phyloP scores from a whole-genome alignment of 2,888 invertebrate species.

The Protophormia terraenovae region DNA sequence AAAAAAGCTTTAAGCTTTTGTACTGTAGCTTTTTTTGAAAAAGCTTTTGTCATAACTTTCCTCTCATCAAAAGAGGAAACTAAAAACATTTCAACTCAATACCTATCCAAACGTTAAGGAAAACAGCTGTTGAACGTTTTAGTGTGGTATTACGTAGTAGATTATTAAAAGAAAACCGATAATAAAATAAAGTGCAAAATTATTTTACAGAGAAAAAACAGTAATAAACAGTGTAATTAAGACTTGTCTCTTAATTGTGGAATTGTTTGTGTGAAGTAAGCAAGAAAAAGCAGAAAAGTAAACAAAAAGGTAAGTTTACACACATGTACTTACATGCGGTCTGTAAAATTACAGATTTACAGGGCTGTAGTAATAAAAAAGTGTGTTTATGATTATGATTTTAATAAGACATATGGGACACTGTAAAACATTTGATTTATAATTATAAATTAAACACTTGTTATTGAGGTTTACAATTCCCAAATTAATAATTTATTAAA shows the following conservation, averaged over 20 bases:
- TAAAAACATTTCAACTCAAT: not conserved
- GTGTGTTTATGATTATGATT: no score
- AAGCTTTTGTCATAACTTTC: no score
- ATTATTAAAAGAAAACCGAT: not conserved
- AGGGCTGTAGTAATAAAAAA: not conserved
- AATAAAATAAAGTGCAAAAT: not conserved
- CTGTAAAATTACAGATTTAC: not conserved
- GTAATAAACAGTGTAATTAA: not conserved
- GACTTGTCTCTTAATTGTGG: not conserved
- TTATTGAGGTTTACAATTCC: not conserved
- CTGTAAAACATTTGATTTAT: not conserved
- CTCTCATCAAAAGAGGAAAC: not conserved
- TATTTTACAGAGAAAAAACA: not conserved
- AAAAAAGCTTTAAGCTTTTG: slow-evolving; percentile 23
- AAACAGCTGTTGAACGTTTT: slow-evolving; percentile 33
- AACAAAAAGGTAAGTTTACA: slow-evolving; percentile 22
- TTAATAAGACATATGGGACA: not conserved
- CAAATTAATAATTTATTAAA: not conserved
- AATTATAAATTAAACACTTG: not conserved
- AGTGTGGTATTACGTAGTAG: not conserved
- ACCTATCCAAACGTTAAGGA: not conserved
- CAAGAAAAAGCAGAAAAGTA: slow-evolving; percentile 3
- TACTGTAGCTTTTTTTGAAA: no score
- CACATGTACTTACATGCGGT: not conserved
- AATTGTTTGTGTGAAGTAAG: not conserved